These are phyloP conservation scores for Leucoraja erinaceus DNA, from an alignment of 2,113 vertebrate genomes.

Conservation along the genomic window DNA sequence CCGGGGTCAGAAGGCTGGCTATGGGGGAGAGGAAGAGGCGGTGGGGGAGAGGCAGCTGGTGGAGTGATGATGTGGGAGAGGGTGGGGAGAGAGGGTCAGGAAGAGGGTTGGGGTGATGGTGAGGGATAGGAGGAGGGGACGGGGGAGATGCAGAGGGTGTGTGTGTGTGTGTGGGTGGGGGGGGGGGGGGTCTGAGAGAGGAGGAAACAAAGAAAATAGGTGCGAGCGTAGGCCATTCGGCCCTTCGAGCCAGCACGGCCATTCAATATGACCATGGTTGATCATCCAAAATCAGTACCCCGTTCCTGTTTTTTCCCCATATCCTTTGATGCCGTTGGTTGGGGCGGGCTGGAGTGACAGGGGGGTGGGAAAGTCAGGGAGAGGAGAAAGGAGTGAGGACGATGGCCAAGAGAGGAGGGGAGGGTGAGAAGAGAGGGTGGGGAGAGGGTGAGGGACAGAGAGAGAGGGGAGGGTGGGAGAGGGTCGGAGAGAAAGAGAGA, in stretches of 20 bases:
- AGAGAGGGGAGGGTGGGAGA: not conserved
- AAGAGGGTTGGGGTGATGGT: too few species aligned
- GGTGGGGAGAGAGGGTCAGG: not conserved
- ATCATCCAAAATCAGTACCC: too few species aligned
- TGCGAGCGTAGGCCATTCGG: too few species aligned
- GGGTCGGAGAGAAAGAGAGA: too few species aligned
- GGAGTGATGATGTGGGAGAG: not conserved
- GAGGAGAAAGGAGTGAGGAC: not conserved
- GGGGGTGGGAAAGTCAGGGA: not conserved
- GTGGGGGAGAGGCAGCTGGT: not conserved
- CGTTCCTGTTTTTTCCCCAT: too few species aligned
- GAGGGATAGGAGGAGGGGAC: not conserved
- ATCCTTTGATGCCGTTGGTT: too few species aligned
- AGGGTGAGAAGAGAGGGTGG: not conserved
- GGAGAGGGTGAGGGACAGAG: not conserved
- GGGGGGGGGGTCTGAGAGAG: too few species aligned
- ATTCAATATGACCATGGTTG: too few species aligned
- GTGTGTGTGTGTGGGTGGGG: not conserved
- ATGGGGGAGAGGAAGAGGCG: not conserved
- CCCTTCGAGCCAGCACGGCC: too few species aligned
- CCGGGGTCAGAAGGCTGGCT: not conserved
- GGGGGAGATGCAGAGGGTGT: not conserved
- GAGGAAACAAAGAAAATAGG: too few species aligned
- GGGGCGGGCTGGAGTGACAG: not conserved
- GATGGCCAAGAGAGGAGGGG: not conserved